Base-by-base conservation (phyloP, 1,140 invertebrate genomes). In the Nomia melanderi region DNA sequence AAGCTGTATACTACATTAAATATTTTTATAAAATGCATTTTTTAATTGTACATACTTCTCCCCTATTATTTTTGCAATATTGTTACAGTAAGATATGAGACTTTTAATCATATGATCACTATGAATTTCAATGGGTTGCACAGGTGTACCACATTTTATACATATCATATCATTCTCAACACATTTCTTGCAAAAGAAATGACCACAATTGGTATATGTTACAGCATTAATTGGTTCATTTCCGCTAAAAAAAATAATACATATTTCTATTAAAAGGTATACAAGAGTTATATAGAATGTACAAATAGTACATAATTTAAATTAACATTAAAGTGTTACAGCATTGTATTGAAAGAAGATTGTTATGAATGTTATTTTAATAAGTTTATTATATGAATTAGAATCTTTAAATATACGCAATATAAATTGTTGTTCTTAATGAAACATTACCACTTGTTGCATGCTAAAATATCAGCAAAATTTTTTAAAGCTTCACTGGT, bases 111-210 rank as follows among this genome's bases (percentile, higher is more conserved):
- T 54, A 17, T 75, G 75, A 82, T 91, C 86, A 12, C 53, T 62
- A 31, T 74, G 66, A 23, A 84, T 84, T 59, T 91, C 90, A 14
- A 60, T 79, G 11, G 82, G 78, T 59, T 82, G 53, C 0, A 87
- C 78, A 27, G 89, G 88, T 69, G 83, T 72, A 0, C 78, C 62
- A 60, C 91, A 92, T 66, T 60, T 62, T 9, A 39, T 1, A 75
- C 91, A 92, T 44, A 31, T 60, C 2, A 67, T 69, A 20, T 72
- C 17, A 27, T 59, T 69, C 2, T 67, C 20, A n/a, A 87, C 54
- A 62, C 91, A 92, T 9, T 83, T 39, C 0, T 33, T 25, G 44
- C 91, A 91, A 39, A 90, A 90, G 54, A 87, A 88, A 54, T 91
- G 90, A 7, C 77, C 86, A 72, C 91, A 92, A 70, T 70, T 89